phyloP scores from a whole-genome alignment of 2,113 vertebrate genomes.

The Lichenostomus cassidix region DNA sequence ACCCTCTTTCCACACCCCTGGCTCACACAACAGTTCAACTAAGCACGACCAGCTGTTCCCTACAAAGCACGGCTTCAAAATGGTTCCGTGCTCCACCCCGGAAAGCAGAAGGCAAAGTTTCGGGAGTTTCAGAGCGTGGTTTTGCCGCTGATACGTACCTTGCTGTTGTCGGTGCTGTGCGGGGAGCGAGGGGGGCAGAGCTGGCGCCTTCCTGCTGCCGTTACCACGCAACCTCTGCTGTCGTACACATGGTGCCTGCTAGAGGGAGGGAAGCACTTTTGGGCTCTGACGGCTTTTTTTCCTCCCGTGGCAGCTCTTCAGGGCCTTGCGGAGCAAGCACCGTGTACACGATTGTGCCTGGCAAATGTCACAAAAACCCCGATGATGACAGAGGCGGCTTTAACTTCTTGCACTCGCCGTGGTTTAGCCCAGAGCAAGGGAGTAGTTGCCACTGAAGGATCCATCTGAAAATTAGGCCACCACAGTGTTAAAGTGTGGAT shows the following conservation, averaged over 20 bases:
- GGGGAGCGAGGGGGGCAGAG: neutral
- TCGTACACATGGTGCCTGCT: constrained; percentile 12
- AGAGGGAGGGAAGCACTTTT: neutral
- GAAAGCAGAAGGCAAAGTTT: neutral
- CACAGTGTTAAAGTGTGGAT: neutral
- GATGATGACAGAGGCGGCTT: neutral
- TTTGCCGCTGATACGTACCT: neutral
- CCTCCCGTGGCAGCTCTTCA: neutral
- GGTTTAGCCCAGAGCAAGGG: neutral
- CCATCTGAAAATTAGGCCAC: neutral
- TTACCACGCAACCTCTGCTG: constrained; percentile 45
- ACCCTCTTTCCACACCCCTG: neutral
- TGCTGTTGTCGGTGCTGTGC: neutral
- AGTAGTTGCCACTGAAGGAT: neutral
- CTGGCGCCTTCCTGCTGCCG: constrained; percentile 33
- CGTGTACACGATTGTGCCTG: rapidly evolving
- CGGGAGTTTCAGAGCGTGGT: neutral
- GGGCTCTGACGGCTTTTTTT: neutral
- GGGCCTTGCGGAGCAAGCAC: rapidly evolving
- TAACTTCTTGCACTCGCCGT: neutral
- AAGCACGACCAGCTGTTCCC: neutral
- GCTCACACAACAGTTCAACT: neutral
- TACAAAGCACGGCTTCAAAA: neutral
- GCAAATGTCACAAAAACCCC: neutral
- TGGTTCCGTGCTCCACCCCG: rapidly evolving